phyloP scores from a whole-genome alignment of 2,113 vertebrate species.

The Anas platyrhynchos region DNA sequence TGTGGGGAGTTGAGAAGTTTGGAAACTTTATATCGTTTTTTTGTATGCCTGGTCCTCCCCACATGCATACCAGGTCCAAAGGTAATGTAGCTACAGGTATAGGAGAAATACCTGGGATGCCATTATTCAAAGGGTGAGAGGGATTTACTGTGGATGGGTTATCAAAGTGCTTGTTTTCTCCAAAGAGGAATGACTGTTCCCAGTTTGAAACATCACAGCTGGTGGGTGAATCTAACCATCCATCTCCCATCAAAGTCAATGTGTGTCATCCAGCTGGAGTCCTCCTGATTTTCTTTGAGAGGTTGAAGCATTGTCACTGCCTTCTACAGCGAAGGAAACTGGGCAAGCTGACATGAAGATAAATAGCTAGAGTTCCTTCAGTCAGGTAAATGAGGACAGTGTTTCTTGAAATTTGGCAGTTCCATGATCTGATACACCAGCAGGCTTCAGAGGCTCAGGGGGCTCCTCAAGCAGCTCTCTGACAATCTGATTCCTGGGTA shows the following conservation, averaged over 20 bases:
- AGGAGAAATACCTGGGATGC: neutral
- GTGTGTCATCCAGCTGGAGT: neutral
- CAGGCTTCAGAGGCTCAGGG: neutral
- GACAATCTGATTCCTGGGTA: neutral
- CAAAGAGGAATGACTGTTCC: neutral
- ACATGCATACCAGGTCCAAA: neutral
- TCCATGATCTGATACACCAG: fast-evolving
- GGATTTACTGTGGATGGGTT: neutral
- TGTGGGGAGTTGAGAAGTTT: neutral
- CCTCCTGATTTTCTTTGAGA: neutral
- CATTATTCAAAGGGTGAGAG: neutral
- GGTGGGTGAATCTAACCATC: neutral
- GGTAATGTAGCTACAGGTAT: neutral
- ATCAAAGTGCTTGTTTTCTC: neutral
- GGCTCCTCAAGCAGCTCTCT: neutral
- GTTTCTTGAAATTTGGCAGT: neutral
- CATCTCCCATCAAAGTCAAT: neutral
- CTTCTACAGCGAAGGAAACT: neutral
- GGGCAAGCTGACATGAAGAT: neutral
- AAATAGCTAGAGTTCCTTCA: neutral
- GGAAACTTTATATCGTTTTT: neutral
- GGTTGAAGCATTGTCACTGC: neutral
- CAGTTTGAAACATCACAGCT: neutral
- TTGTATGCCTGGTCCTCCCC: neutral
- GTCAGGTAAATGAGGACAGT: neutral